Percentiles rank a stretch among this genome's conserved stretches.
Conservation (phyloP, 2,888 invertebrate species). For the Dryocosmus kuriphilus region DNA sequence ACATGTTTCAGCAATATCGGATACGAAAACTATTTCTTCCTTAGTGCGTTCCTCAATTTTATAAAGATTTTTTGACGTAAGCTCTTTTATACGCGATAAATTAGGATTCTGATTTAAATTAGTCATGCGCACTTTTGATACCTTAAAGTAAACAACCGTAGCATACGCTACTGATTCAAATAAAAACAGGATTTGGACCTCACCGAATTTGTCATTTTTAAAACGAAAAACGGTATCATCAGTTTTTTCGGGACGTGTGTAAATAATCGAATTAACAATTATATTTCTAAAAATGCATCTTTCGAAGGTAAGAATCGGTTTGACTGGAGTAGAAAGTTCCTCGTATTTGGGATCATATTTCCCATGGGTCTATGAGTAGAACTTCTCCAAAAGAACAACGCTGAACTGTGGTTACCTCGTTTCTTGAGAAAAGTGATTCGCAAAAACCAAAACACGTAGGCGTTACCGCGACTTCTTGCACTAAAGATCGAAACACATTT, state of each 20-base stretch:
- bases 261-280: neutral
- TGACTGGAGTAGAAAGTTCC: neutral
- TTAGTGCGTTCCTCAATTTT: too few species aligned
- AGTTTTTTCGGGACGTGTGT: neutral
- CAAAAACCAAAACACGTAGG: neutral
- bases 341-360: neutral
- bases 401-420: neutral
- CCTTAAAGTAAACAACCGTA: too few species aligned
- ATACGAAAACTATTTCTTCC: too few species aligned
- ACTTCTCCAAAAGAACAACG: neutral
- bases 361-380: neutral
- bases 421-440: slow-evolving; percentile 8
- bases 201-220: too few species aligned
- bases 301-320: neutral
- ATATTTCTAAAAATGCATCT: neutral
- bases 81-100: too few species aligned
- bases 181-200: too few species aligned
- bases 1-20: too few species aligned
- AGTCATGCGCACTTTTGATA: too few species aligned
- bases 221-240: neutral
- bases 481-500: neutral
- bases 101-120: too few species aligned
- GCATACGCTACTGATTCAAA: too few species aligned
- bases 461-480: neutral
- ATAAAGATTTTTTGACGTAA: too few species aligned